These are phyloP conservation scores for Seriola dumerili DNA, from an alignment of 2,113 vertebrate species.

Conservation along the genomic window DNA sequence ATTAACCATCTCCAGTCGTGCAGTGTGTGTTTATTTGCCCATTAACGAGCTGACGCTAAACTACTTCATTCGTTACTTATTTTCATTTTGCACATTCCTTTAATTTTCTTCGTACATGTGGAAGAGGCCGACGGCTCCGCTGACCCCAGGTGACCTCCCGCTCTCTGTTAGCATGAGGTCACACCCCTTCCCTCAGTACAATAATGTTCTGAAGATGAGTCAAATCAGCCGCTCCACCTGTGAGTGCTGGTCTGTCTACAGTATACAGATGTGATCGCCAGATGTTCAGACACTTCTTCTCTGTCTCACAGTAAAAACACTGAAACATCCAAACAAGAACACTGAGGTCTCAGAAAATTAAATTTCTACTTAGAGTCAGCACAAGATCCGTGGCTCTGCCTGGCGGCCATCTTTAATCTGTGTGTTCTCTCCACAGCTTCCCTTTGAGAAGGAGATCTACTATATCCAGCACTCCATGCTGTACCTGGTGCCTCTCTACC, in stretches of 20 bases:
- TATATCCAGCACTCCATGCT: constrained; percentile 98
- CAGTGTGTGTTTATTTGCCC: neutral
- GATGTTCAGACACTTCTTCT: neutral
- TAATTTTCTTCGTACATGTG: neutral
- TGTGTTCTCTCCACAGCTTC: constrained; percentile 86
- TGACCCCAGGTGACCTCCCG: neutral
- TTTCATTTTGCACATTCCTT: neutral
- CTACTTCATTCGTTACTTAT: neutral
- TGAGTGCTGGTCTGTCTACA: neutral
- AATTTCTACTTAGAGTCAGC: too few species aligned
- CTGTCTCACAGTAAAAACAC: neutral
- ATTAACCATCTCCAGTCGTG: neutral
- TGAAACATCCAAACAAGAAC: neutral
- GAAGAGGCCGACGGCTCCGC: neutral
- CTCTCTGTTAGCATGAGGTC: neutral
- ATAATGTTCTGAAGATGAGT: neutral
- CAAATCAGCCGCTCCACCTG: neutral
- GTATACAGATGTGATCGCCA: neutral
- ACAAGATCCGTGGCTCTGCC: neutral
- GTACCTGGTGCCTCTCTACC: constrained; percentile 96
- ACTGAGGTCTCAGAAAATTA: neutral
- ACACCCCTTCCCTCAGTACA: neutral
- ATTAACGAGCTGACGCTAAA: neutral
- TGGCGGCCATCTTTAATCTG: neutral
- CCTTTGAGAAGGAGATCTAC: constrained; percentile 97